Conservation (phyloP, 2,113 vertebrate species). For the Xiphorhynchus elegans region DNA sequence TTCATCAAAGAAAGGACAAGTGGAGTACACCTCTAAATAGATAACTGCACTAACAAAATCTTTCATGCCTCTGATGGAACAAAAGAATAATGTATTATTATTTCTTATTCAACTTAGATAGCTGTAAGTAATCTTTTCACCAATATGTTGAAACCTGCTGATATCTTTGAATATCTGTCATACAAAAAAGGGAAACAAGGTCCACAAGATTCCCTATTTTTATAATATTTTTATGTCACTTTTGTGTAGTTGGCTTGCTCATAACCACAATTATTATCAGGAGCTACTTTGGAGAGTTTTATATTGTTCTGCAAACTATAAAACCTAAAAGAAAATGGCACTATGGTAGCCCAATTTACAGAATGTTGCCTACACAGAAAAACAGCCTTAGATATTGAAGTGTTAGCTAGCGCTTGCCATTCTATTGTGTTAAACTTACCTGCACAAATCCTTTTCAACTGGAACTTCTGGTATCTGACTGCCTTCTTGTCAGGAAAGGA, state of each 20-base stretch:
- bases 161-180: background rate
- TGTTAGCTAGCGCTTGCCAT: background rate
- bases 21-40: background rate
- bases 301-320: background rate
- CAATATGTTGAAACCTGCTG: background rate
- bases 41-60: background rate
- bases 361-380: background rate
- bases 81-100: background rate
- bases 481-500: background rate
- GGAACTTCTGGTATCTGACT: background rate
- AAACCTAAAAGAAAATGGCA: background rate
- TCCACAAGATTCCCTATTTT: background rate
- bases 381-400: background rate
- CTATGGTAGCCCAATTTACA: background rate
- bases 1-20: background rate
- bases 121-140: background rate
- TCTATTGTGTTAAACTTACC: background rate
- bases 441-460: background rate
- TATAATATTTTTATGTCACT: background rate
- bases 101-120: background rate
- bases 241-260: background rate
- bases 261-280: background rate
- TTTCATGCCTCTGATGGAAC: background rate
- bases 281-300: background rate
- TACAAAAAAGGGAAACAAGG: background rate